Conservation (phyloP, 92 coral and sea anemone species). For the Parazoanthus darwini region DNA sequence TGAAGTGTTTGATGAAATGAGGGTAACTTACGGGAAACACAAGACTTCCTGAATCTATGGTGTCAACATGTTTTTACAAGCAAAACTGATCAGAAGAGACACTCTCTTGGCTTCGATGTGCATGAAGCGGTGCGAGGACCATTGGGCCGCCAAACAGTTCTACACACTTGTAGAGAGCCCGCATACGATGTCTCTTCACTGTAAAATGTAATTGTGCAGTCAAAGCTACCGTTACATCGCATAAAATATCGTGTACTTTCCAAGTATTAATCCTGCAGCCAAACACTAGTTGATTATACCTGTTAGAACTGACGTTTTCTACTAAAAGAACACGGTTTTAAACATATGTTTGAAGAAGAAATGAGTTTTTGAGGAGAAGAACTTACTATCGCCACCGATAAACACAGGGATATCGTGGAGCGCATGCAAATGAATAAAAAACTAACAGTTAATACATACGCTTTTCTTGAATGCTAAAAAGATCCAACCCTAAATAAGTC, state of each 20-base stretch:
- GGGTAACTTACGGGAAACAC: neutral
- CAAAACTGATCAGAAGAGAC: neutral
- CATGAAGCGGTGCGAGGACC: neutral
- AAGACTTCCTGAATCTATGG: neutral
- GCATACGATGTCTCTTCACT: neutral
- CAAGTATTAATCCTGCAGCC: no score
- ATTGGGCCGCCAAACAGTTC: neutral
- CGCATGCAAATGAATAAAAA: neutral
- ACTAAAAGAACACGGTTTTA: no score
- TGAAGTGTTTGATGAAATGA: slow-evolving; percentile 6
- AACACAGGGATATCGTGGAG: neutral
- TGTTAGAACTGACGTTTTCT: no score
- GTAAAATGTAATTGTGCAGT: neutral
- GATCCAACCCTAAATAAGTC: neutral
- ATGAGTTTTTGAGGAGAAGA: no score
- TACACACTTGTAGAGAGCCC: no score
- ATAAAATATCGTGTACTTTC: no score
- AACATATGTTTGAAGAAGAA: no score
- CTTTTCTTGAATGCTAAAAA: neutral
- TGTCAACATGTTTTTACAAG: neutral
- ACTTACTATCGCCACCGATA: no score
- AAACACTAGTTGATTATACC: no score
- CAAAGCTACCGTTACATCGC: neutral
- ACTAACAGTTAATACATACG: no score
- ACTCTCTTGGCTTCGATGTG: neutral